Evolutionary conservation across 2,888 invertebrate genomes (phyloP).

Genomic region (Oligia latruncula): DNA sequence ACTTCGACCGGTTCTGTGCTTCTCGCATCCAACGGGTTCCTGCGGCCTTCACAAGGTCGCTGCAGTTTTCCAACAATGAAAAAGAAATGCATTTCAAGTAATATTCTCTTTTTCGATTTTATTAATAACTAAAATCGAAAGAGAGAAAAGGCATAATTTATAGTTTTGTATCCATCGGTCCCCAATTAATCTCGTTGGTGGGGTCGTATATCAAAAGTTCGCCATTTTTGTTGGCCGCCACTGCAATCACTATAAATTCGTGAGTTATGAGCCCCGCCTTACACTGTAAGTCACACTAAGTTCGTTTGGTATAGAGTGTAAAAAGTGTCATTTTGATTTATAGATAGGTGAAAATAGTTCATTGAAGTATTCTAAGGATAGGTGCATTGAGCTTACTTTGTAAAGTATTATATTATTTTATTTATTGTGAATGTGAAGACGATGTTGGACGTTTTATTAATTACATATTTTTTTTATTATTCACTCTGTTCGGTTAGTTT

Average conservation of each 20-base stretch:
- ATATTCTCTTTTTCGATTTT: background rate
- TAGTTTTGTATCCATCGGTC: slow-evolving; percentile 36
- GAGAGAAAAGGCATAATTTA: slow-evolving; percentile 27
- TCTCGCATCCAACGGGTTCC: too few relatives aligned
- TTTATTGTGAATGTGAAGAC: too few relatives aligned
- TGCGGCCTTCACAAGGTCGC: too few relatives aligned
- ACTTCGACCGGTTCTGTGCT: too few relatives aligned
- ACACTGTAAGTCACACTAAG: slow-evolving; percentile 52
- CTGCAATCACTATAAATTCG: slow-evolving; percentile 63
- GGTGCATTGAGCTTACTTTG: background rate
- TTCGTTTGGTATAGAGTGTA: slow-evolving; percentile 39
- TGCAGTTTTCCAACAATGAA: background rate
- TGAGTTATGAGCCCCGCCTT: slow-evolving; percentile 60
- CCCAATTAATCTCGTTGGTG: slow-evolving; percentile 49
- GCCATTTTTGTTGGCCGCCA: slow-evolving; percentile 58
- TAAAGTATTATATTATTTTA: too few relatives aligned
- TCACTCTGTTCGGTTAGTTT: too few relatives aligned
- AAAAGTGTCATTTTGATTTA: slow-evolving; percentile 37
- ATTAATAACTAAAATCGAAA: slow-evolving; percentile 15
- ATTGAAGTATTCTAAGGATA: slow-evolving; percentile 6
- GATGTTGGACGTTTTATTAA: too few relatives aligned
- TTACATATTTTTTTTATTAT: too few relatives aligned
- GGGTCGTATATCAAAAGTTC: slow-evolving; percentile 53
- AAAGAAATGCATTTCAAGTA: background rate
- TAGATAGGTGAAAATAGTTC: slow-evolving; percentile 32